Conservation (phyloP, 2,888 invertebrate genomes). For the Scaptomyza caliginosa region DNA sequence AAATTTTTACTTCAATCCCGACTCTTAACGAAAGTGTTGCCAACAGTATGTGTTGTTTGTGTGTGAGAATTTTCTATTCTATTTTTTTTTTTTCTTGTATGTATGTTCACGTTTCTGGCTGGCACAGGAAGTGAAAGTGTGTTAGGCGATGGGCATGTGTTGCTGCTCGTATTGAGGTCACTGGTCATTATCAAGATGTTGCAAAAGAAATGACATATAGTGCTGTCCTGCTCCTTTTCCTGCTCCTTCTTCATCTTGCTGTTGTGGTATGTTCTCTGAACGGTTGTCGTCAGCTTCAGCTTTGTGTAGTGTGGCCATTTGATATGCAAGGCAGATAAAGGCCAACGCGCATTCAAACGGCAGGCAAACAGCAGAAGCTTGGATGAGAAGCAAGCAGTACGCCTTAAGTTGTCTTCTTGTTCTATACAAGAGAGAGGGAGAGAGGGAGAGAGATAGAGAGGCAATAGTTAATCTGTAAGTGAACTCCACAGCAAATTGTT, state of each 20-base stretch:
- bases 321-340: slow-evolving; percentile 78
- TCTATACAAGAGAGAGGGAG: background rate
- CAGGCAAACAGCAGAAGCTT: background rate
- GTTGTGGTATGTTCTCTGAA: slow-evolving; percentile 2
- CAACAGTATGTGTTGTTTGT: slow-evolving; percentile 36
- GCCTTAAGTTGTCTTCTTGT: slow-evolving; percentile 34
- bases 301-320: slow-evolving; percentile 56
- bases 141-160: slow-evolving; percentile 55
- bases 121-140: slow-evolving; percentile 69
- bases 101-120: slow-evolving; percentile 2
- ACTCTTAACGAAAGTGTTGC: slow-evolving; percentile 66
- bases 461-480: slow-evolving; percentile 61
- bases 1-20: slow-evolving; percentile 23
- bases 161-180: slow-evolving; percentile 65
- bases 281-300: slow-evolving; percentile 32
- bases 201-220: slow-evolving; percentile 71
- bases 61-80: slow-evolving; percentile 2
- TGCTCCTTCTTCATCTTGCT: background rate
- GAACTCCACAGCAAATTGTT: slow-evolving; percentile 43
- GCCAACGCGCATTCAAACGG: slow-evolving; percentile 64
- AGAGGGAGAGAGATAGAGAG: slow-evolving; percentile 5
- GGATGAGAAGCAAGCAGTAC: background rate
- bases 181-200: slow-evolving; percentile 78
- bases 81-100: too few relatives aligned
- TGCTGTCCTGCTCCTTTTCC: slow-evolving; percentile 38